Evolutionary conservation across 2,797 vertebrate genomes (phyloP).

Genomic region (Enteromius radiatus): DNA sequence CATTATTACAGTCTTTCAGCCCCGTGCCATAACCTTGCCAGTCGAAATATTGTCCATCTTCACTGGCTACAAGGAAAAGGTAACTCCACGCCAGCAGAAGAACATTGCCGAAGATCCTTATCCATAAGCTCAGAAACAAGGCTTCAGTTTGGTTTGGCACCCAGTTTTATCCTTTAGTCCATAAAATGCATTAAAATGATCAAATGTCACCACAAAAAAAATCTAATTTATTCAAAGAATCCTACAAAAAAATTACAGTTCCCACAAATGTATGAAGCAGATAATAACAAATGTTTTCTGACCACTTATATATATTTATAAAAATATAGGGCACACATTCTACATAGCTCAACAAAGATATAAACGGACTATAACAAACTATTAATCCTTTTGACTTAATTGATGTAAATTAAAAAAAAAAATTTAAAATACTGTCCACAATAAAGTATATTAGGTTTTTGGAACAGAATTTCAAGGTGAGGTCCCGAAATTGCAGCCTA

Average conservation of each 20-base stretch:
- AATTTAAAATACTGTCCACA: neutral
- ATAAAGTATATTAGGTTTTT: neutral
- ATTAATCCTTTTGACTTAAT: neutral
- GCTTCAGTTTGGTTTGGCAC: too few relatives aligned
- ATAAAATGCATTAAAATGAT: neutral
- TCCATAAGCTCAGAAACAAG: neutral
- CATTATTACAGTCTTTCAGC: constrained; percentile 81
- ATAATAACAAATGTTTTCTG: too few relatives aligned
- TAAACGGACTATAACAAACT: neutral
- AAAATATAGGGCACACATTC: neutral
- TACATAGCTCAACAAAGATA: too few relatives aligned
- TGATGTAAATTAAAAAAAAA: neutral
- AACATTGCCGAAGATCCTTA: neutral
- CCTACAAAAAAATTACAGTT: too few relatives aligned
- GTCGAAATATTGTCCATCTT: constrained; percentile 58
- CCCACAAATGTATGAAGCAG: too few relatives aligned
- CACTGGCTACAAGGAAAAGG: constrained; percentile 41
- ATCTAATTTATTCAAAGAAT: too few relatives aligned
- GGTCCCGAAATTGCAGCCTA: neutral
- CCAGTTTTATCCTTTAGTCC: neutral
- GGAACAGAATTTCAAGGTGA: neutral
- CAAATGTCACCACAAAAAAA: too few relatives aligned
- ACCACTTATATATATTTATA: neutral
- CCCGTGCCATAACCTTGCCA: constrained; percentile 71
- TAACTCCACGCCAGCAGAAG: constrained; percentile 28